A percentile compares a stretch with the other conserved stretches of the same genome.
Evolutionary conservation across 2,113 vertebrate genomes (phyloP).

Genomic region (Pao palembangensis): DNA sequence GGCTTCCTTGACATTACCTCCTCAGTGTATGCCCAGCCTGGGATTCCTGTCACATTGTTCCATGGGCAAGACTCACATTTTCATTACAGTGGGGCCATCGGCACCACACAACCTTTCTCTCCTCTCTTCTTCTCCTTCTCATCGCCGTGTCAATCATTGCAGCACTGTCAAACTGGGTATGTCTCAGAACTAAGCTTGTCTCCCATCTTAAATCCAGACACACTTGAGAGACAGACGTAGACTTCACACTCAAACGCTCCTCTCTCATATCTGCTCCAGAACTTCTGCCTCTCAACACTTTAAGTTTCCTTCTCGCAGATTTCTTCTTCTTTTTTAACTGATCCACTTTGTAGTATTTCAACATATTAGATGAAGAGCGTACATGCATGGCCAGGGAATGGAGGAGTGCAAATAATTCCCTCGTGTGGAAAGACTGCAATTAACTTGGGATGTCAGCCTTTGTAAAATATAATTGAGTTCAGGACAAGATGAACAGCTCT

Average conservation of each 20-base stretch:
- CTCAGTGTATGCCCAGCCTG: slow-evolving; percentile 30
- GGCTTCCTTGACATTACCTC: slow-evolving; percentile 61
- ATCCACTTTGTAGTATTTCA: slow-evolving; percentile 71
- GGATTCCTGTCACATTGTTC: slow-evolving; percentile 55
- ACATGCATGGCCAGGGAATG: slow-evolving; percentile 74
- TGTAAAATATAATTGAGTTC: slow-evolving; percentile 83
- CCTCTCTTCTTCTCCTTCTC: slow-evolving; percentile 50
- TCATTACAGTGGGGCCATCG: slow-evolving; percentile 51
- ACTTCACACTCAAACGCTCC: slow-evolving; percentile 45
- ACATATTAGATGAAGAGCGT: slow-evolving; percentile 69
- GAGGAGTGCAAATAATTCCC: slow-evolving; percentile 79
- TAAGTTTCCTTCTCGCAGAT: slow-evolving; percentile 37
- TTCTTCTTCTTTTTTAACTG: slow-evolving; percentile 35
- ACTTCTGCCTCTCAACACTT: slow-evolving; percentile 26
- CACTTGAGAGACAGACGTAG: slow-evolving; percentile 47
- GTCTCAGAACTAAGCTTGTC: slow-evolving; percentile 54
- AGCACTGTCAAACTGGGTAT: slow-evolving; percentile 62
- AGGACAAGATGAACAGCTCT: slow-evolving; percentile 76
- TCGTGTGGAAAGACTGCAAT: slow-evolving; percentile 80
- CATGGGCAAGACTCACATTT: slow-evolving; percentile 54
- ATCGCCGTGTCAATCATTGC: slow-evolving; percentile 58
- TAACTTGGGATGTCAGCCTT: slow-evolving; percentile 81
- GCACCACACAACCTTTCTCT: slow-evolving; percentile 66
- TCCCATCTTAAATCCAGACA: slow-evolving; percentile 55
- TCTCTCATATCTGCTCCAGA: background rate